phyloP scores from a whole-genome alignment of 2,113 vertebrate genomes.

The Coptodon rendalli region DNA sequence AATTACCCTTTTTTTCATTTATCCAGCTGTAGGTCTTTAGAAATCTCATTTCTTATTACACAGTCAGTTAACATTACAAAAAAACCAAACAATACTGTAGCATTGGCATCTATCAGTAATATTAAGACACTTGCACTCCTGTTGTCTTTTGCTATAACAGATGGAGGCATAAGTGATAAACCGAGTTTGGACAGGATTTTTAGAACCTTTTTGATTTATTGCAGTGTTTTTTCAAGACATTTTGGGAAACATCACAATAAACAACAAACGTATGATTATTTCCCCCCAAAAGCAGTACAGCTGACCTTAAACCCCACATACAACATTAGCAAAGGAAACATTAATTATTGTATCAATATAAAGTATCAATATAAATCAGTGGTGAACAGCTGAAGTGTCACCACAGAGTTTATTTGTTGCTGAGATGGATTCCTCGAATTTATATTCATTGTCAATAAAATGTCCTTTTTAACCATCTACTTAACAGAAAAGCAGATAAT shows the following conservation, averaged over 20 bases:
- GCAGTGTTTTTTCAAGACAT: not conserved
- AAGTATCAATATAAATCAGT: not conserved
- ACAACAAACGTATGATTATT: not conserved
- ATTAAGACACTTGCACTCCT: not conserved
- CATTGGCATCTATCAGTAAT: fast-evolving
- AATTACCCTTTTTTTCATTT: not conserved
- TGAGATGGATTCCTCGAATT: not conserved
- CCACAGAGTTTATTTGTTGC: not conserved
- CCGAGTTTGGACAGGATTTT: not conserved
- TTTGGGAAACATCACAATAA: not conserved
- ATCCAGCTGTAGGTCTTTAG: not conserved
- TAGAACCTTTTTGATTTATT: constrained; percentile 40
- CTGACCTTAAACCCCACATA: not conserved
- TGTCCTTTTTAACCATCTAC: not conserved
- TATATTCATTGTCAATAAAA: not conserved
- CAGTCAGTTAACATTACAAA: not conserved
- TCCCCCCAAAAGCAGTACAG: not conserved
- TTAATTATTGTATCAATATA: not conserved
- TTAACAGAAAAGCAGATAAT: not conserved
- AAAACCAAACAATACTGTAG: not conserved
- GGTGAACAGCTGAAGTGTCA: not conserved
- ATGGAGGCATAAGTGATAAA: not conserved
- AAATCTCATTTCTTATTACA: not conserved
- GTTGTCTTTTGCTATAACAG: not conserved
- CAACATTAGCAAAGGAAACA: not conserved